Base-by-base conservation (phyloP, 2,797 vertebrate genomes). In the Staurois parvus region DNA sequence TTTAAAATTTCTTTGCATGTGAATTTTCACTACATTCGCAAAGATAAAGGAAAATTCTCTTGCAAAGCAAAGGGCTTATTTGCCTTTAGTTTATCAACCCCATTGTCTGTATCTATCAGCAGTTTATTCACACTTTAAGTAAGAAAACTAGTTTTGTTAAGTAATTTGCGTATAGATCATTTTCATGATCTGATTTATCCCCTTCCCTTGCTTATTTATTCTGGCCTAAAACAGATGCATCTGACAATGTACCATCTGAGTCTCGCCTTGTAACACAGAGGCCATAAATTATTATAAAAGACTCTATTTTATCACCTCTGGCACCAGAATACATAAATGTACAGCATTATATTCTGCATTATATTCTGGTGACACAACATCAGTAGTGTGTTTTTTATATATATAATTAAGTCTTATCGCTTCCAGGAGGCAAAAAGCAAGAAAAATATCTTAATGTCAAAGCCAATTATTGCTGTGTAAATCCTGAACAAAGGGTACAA, bases 401-500 rank as follows among this genome's bases (percentile, higher is more conserved):
- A 83, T 21, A 59, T 72, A 83, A 74, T 78, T 26, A 83, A 40
- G n/a, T 67, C 80, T 68, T 74, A 79, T 56, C 29, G 17, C 66
- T 83, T 83, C 66, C 72, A 83, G 68, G 34, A 76, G 42, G 73
- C 73, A 74, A 83, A 78, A 52, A 73, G 40, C n/a, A 19, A 86
- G 75, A 66, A 79, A 83, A 83, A 87, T 69, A 75, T 84, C 81
- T 70, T 79, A 83, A 83, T 87, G 85, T 75, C 85, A 87, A 42
- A 68, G 59, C 85, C 70, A 87, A 87, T 87, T 87, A 84, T 69
- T 74, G 76, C 69, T 68, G 62, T 32, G 66, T 87, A 87, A 87
- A 87, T 84, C 70, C 70, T 87, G 45, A 84, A 87, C 76, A 87
- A 83, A 87, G 81, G 81, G 70, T 79, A 83, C 81, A 83, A 83